phyloP scores from a whole-genome alignment of 2,797 vertebrate genomes.

The Ammospiza maritima region DNA sequence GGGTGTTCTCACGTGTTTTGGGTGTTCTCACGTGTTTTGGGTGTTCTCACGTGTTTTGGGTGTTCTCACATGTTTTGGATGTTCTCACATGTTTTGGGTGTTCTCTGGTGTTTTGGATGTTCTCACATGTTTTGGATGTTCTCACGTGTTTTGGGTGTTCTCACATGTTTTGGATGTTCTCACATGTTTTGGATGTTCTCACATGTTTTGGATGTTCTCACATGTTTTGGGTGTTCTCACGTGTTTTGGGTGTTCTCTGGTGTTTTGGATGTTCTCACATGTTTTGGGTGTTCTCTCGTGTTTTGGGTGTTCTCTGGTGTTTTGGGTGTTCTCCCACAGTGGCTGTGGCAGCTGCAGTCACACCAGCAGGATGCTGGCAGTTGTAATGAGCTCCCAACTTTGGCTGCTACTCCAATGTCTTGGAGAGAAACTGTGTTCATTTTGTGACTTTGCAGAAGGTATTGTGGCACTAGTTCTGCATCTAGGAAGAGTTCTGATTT shows the following conservation, averaged over 20 bases:
- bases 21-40: background rate
- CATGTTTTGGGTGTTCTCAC: too few relatives aligned
- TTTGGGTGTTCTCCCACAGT: accelerated
- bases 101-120: too few relatives aligned
- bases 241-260: too few relatives aligned
- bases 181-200: too few relatives aligned
- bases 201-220: background rate
- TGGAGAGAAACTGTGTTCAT: background rate
- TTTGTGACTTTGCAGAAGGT: background rate
- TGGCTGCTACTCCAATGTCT: accelerated
- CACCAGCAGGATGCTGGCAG: background rate
- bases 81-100: too few relatives aligned
- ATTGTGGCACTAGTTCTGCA: background rate
- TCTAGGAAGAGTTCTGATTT: accelerated
- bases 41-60: too few relatives aligned
- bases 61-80: too few relatives aligned
- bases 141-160: too few relatives aligned
- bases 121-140: background rate
- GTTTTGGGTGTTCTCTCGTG: too few relatives aligned
- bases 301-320: background rate
- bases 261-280: background rate
- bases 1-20: background rate
- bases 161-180: too few relatives aligned
- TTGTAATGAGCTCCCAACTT: background rate
- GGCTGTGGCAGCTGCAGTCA: background rate